Base-by-base conservation (phyloP, 1,140 invertebrate genomes). In the Leucophenga varia region DNA sequence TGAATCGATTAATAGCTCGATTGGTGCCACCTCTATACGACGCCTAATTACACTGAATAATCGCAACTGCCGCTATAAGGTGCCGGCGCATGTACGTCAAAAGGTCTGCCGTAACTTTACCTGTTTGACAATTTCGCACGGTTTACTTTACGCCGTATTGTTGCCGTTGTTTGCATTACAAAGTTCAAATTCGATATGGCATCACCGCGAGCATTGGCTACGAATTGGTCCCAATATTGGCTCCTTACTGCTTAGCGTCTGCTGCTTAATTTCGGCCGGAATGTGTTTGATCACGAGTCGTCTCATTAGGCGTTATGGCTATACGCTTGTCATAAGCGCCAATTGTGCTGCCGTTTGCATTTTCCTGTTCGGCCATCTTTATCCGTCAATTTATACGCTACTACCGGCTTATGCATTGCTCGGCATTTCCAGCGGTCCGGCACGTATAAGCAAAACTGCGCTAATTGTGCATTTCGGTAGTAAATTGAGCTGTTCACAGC, bases 1-100 rank as follows among this genome's bases (percentile, higher is more conserved):
- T 2, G 84, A 85, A 42, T 85, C 83, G 3, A 76, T 86, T 55
- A 83, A 80, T 44, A 85, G 83, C 36, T 84, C 83, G 2, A 84
- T 83, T 16, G 83, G 83, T 0, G 81, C 83, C 2, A 85, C 81
- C 1, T 85, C 84, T 4, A 84, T 86, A 1, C 71, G 82, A 8
- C 77, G 82, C 0, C 59, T 86, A 10, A 81, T 86, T 31, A 81
- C 82, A 1, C 76, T 84, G 3, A 74, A 74, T n/a, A 84, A 82
- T 5, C 71, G 82, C 14, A 69, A 76, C 17, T 73, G 79, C 21
- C 78, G 79, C 4, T 57, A 76, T 35, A 77, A 78, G 38, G 74
- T 78, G 31, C 75, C 78, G 3, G 61, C 78, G 17, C 79, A 80
- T 35, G 79, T 81, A 31, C 80, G 79, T 12, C 78, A 77, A 41